These are phyloP conservation scores for Spilogale gracilis DNA, from an alignment of 2,113 vertebrate species.

Conservation along the genomic window DNA sequence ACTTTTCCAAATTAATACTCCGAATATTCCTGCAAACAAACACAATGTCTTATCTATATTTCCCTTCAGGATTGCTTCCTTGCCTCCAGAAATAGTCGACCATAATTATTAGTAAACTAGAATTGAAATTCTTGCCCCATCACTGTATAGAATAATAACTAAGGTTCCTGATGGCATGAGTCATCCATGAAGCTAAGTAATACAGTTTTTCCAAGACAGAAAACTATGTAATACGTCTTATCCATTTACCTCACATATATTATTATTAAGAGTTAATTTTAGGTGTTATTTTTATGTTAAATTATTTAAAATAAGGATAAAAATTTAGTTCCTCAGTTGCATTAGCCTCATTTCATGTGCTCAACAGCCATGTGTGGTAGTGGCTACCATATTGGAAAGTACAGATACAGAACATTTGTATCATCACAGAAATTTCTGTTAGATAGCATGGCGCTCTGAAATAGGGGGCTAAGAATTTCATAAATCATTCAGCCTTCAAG, in stretches of 20 bases:
- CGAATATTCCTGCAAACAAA: not conserved
- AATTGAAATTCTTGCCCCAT: conserved; percentile 42
- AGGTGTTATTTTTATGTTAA: conserved; percentile 37
- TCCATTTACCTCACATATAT: not conserved
- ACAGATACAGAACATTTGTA: not conserved
- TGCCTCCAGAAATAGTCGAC: not conserved
- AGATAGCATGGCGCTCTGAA: not conserved
- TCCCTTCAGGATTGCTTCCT: not conserved
- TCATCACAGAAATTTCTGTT: not conserved
- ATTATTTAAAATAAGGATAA: conserved; percentile 31
- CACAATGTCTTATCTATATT: not conserved
- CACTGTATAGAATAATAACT: not conserved
- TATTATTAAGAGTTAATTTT: not conserved
- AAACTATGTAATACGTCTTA: not conserved
- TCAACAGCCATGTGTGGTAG: not conserved
- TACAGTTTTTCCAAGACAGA: conserved; percentile 19
- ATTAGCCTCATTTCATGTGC: not conserved
- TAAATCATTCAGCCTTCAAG: not conserved
- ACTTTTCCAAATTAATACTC: conserved; percentile 20
- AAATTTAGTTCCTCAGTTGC: not conserved
- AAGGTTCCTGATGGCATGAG: not conserved
- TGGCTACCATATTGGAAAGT: not conserved
- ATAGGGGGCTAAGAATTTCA: not conserved
- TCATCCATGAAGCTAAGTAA: not conserved
- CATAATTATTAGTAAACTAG: not conserved